Percentiles rank a stretch among this genome's conserved stretches.
phyloP scores from a whole-genome alignment of 2,113 vertebrate species.

The Callopanchax toddi region DNA sequence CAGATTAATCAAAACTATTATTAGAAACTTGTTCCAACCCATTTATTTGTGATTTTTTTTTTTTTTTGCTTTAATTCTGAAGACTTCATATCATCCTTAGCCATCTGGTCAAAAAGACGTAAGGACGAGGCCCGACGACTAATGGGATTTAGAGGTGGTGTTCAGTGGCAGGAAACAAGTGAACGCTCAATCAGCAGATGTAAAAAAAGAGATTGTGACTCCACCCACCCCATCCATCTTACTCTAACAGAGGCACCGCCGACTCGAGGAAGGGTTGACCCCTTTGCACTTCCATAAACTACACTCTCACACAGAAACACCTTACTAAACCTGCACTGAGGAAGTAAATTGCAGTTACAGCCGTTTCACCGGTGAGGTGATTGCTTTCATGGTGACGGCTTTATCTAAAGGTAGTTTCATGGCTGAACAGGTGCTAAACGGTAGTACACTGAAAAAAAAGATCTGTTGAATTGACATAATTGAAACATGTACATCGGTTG shows the following conservation, averaged over 20 bases:
- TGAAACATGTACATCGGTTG: too few species aligned
- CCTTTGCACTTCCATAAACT: constrained; percentile 50
- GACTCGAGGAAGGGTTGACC: constrained; percentile 48
- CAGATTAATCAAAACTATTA: background rate
- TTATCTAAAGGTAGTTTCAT: constrained; percentile 17
- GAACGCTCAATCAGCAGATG: constrained; percentile 73
- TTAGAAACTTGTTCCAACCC: too few species aligned
- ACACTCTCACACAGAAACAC: background rate
- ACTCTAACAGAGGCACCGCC: constrained; percentile 29
- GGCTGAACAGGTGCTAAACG: constrained; percentile 15
- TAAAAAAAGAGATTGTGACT: constrained; percentile 65
- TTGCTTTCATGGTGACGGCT: constrained; percentile 36
- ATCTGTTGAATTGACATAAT: too few species aligned
- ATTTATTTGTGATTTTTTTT: too few species aligned
- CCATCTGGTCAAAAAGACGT: constrained; percentile 7
- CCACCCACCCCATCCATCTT: constrained; percentile 71
- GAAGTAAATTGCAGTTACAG: constrained; percentile 39
- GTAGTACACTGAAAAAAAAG: too few species aligned
- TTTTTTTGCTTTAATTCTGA: constrained; percentile 1
- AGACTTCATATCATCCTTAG: constrained; percentile 48
- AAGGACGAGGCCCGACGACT: constrained; percentile 28
- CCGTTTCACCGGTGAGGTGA: constrained; percentile 29
- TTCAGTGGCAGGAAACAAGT: constrained; percentile 45
- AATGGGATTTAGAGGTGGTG: constrained; percentile 40
- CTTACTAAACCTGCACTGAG: constrained; percentile 20